Base-by-base conservation (phyloP, 2,888 invertebrate genomes). In the Cremastobaeus sp. region DNA sequence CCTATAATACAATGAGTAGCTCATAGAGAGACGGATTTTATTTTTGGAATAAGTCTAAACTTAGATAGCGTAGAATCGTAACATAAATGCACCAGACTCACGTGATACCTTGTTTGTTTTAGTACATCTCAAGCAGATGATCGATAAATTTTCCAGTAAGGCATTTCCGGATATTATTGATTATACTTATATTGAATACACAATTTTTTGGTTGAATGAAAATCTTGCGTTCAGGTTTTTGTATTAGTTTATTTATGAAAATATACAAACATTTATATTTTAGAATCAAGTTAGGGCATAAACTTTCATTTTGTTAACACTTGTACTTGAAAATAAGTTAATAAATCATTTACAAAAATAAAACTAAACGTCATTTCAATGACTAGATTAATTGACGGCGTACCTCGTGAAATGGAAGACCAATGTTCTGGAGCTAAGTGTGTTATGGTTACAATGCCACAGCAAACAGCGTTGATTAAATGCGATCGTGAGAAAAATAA, bases 1-100 rank as follows among this genome's bases (percentile, higher is more conserved):
- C 62, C 55, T 59, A 62, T 71, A 78, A 69, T 50, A 72, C 62
- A 35, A 41, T 30, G 35, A 57, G 59, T 55, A 48, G 54, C 72
- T 34, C 52, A 77, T 59, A 71, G 55, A 72, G 37, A 59, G 59
- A 47, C 35, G 21, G 57, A 45, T 50, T 78, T 81, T 83, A 83
- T 83, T 83, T 82, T 66, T 75, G 79, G 83, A 77, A 77, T 79
- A 79, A 65, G 74, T 79, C 82, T 83, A 80, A 78, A 80, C 74
- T 80, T 82, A 80, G 83, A 82, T 57, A 76, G 76, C 75, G 76
- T 76, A 78, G 78, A 47, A 69, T 54, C 62, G 41, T 45, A 54
- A 28, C 47, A 39, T 59, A 66, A 65, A 74, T 55, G 59, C 57
- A 69, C 48, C 66, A 64, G 62, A 43, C 41, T 52, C 41, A 68